These are phyloP conservation scores for Tricholaema leucomelas DNA, from an alignment of 2,113 vertebrate species.

Conservation along the genomic window DNA sequence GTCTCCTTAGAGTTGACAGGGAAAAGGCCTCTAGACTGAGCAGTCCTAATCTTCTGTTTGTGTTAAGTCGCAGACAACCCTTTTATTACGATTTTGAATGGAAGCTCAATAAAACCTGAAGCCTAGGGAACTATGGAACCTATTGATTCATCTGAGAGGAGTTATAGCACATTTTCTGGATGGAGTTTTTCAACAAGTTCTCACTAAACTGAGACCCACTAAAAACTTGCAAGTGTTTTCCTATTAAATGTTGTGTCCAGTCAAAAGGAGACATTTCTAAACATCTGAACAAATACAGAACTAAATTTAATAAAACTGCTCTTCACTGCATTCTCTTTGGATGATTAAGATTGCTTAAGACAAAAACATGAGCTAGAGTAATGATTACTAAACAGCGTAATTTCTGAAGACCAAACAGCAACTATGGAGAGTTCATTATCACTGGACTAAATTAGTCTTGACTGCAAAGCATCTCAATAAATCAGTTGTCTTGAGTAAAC, in stretches of 20 bases:
- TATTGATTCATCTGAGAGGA: neutral
- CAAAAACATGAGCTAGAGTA: neutral
- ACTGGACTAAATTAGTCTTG: neutral
- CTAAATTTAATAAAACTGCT: neutral
- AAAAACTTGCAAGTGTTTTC: neutral
- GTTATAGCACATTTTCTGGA: neutral
- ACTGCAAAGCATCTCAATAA: neutral
- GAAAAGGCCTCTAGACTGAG: neutral
- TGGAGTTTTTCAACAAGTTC: neutral
- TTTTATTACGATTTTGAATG: neutral
- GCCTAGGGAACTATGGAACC: neutral
- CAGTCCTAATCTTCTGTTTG: neutral
- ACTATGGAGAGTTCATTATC: neutral
- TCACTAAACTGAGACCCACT: neutral
- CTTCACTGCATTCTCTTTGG: neutral
- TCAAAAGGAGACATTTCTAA: neutral
- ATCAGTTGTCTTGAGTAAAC: neutral
- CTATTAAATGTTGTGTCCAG: neutral
- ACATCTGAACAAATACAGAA: neutral
- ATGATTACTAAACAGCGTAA: neutral
- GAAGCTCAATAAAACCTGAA: neutral
- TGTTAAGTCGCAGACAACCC: neutral
- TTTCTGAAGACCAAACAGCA: neutral
- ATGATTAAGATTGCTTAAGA: neutral
- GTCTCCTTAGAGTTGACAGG: neutral